Base-by-base conservation (phyloP, 2,888 invertebrate species). In the Orchesellides sinensis region DNA sequence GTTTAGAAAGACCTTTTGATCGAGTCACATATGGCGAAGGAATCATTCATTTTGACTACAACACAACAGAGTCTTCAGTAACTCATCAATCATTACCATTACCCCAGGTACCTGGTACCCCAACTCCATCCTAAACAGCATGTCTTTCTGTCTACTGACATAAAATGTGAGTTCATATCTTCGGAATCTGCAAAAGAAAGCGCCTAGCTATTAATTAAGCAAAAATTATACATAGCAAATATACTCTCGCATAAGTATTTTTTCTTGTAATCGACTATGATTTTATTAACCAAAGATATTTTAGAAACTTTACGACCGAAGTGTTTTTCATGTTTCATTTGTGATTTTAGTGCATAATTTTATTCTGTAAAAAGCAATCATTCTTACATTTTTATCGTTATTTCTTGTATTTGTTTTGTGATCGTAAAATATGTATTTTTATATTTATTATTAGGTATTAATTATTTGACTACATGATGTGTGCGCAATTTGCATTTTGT, bases 1-100 rank as follows among this genome's bases (percentile, higher is more conserved):
- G n/a, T n/a, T n/a, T n/a, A n/a, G 93, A 95, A 85, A 95, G 95
- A 94, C 96, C 96, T 66, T 96, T 94, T 90, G 93, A 94, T 54
- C 94, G 95, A 85, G 93, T 95, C 4, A 47, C 45, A 86, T 96
- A 95, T 49, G 93, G 83, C 19, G 49, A 80, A 61, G 83, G 74
- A 27, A 32, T 81, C 23, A 54, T 73, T 10, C 90, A 95, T 54
- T 94, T 94, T 89, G 95, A 95, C 90, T 96, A 94, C 90, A 93
- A 94, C 56, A 94, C 95, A 86, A 92, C 93, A 89, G 94, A 96
- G 14, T 72, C 32, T 5, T 29, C 40, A 23, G 5, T 83, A 40
- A 70, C 83, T 40, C 85, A 82, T 35, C 84, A 84, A 61, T 52
- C 83, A 52, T 59, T 83, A 49, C 73, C 85, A 23, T 54, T 84